A percentile compares a stretch with the other conserved stretches of the same genome.
Evolutionary conservation across 2,888 invertebrate genomes (phyloP).

Genomic region (Eristalis tenax): DNA sequence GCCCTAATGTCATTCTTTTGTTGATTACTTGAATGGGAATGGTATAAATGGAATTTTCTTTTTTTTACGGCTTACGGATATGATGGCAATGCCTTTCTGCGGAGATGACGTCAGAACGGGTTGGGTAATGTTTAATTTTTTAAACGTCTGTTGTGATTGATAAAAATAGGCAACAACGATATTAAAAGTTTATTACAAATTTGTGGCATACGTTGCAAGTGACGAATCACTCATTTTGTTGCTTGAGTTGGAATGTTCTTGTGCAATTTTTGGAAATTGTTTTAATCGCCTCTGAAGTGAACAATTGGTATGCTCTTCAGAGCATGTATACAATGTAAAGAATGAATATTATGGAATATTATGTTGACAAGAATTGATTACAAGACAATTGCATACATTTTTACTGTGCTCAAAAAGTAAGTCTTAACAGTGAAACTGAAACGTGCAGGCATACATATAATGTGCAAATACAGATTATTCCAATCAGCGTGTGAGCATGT

Average conservation of each 20-base stretch:
- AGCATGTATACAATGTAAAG: too few relatives aligned
- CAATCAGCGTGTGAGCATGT: too few relatives aligned
- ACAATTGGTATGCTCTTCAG: too few relatives aligned
- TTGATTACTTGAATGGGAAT: conserved; percentile 1
- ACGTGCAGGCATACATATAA: too few relatives aligned
- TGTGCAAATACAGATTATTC: too few relatives aligned
- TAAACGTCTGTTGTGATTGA: neutral
- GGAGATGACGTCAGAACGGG: neutral
- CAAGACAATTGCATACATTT: too few relatives aligned
- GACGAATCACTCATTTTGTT: neutral
- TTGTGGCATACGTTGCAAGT: neutral
- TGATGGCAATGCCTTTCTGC: conserved; percentile 13
- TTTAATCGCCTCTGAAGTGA: too few relatives aligned
- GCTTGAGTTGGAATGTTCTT: neutral
- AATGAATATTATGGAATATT: too few relatives aligned
- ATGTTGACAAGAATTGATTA: too few relatives aligned
- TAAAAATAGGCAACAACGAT: neutral
- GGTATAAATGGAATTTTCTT: conserved; percentile 26
- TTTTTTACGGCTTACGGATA: neutral
- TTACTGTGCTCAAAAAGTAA: too few relatives aligned
- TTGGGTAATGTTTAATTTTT: neutral
- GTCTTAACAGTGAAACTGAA: too few relatives aligned
- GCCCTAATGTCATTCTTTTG: conserved; percentile 28
- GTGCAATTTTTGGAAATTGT: neutral
- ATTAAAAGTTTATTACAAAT: neutral